Evolutionary conservation across 2,113 vertebrate genomes (phyloP).

Genomic region (Microcebus ravelobensis): DNA sequence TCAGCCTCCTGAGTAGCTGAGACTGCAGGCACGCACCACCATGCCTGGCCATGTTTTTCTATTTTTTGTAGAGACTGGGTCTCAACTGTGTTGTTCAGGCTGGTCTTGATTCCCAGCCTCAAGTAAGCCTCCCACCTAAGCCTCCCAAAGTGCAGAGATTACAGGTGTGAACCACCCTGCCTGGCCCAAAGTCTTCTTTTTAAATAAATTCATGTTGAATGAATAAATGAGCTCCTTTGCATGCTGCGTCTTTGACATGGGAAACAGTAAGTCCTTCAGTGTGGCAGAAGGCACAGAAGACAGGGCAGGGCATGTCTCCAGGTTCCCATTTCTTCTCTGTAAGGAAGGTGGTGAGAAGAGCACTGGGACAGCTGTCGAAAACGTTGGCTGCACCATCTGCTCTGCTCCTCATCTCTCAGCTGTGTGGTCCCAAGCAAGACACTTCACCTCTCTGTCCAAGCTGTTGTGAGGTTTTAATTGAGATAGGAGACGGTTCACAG

Average conservation of each 20-base stretch:
- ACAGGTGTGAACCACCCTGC: no score
- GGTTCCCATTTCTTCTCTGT: neutral
- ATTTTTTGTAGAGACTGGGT: no score
- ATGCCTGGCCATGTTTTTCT: no score
- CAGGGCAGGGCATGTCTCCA: neutral
- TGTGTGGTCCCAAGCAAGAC: neutral
- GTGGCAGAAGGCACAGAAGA: neutral
- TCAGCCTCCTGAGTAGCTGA: no score
- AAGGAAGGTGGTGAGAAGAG: neutral
- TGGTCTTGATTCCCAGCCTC: no score
- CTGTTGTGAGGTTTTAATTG: constrained; percentile 9
- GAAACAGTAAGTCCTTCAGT: neutral
- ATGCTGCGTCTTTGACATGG: neutral
- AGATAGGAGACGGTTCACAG: neutral
- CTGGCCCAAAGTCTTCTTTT: neutral
- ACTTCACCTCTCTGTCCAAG: neutral
- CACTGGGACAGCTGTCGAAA: neutral
- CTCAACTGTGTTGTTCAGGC: no score
- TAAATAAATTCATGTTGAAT: neutral
- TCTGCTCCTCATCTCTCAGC: neutral
- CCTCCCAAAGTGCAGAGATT: no score
- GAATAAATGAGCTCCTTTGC: neutral
- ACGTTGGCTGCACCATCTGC: neutral
- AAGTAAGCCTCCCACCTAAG: no score
- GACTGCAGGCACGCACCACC: no score